Percentiles rank a stretch among this genome's conserved stretches.
Conservation (phyloP, 2,888 invertebrate genomes). For the Ornithoptera alexandrae region DNA sequence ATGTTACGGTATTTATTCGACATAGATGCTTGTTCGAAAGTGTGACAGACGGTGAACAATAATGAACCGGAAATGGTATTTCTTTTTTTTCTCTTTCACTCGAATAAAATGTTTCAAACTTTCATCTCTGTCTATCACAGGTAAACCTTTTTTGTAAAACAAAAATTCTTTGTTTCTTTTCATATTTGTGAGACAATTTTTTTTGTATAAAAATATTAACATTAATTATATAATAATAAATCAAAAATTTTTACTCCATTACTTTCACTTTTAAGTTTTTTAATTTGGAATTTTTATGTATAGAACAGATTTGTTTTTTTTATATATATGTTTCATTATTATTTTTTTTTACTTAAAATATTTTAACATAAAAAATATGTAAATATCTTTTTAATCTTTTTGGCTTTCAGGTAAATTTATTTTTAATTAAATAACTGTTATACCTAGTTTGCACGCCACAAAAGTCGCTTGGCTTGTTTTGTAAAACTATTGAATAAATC, state of each 20-base stretch:
- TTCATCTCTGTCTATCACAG: constrained; percentile 1
- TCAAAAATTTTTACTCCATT: neutral
- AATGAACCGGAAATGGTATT: constrained; percentile 10
- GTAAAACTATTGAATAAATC: constrained; percentile 9
- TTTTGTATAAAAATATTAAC: no score
- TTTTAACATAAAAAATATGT: neutral
- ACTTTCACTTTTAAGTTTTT: neutral
- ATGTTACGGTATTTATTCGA: neutral
- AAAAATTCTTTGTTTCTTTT: neutral
- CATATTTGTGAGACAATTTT: neutral
- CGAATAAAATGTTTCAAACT: neutral
- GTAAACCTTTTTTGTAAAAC: neutral
- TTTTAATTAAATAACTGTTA: no score
- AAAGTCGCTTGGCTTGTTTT: constrained; percentile 9
- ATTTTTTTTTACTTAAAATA: no score
- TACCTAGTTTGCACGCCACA: neutral
- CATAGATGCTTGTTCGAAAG: constrained; percentile 4
- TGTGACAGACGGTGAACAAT: constrained; percentile 13
- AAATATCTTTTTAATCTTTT: no score
- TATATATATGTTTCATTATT: neutral
- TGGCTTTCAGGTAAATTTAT: no score
- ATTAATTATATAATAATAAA: no score
- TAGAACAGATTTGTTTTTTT: neutral
- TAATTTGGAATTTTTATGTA: no score
- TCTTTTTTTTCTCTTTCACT: constrained; percentile 10